Evolutionary conservation across 2,888 invertebrate species (phyloP).

Genomic region (Flexamia atlantica): DNA sequence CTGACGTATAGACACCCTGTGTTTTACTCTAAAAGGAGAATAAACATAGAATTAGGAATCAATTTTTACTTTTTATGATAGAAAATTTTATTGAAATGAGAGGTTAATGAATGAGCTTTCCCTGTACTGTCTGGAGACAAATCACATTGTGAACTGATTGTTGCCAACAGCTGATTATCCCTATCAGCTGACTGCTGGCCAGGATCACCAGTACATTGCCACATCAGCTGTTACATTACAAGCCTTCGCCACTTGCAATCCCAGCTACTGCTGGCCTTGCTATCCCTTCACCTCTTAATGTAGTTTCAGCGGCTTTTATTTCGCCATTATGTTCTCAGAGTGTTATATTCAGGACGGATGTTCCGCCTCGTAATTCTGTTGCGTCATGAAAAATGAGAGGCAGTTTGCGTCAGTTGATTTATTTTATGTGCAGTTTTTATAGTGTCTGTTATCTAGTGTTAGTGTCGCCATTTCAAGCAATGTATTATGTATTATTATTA

Average conservation of each 20-base stretch:
- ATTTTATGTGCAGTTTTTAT: too few species aligned
- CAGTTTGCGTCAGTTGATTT: too few species aligned
- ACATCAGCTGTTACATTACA: conserved; percentile 14
- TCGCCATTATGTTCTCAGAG: conserved; percentile 14
- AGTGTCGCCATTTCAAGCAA: too few species aligned
- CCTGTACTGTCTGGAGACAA: background rate
- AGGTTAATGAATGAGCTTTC: too few species aligned
- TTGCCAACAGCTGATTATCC: background rate
- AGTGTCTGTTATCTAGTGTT: too few species aligned
- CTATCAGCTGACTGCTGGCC: background rate
- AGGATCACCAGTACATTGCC: background rate
- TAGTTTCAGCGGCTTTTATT: conserved; percentile 5
- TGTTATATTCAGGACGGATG: conserved; percentile 1
- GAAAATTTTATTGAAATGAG: too few species aligned
- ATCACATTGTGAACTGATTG: background rate
- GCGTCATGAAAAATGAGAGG: too few species aligned
- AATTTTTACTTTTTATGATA: too few species aligned
- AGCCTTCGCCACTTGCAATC: conserved; percentile 10
- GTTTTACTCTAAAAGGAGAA: too few species aligned
- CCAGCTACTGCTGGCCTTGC: background rate
- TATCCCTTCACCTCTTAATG: conserved; percentile 4
- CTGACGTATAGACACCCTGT: too few species aligned
- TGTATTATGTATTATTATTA: too few species aligned
- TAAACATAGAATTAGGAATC: too few species aligned
- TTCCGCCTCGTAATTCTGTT: background rate